These are phyloP conservation scores for Acholoe squamosa DNA, from an alignment of 2,888 invertebrate species.

Conservation along the genomic window DNA sequence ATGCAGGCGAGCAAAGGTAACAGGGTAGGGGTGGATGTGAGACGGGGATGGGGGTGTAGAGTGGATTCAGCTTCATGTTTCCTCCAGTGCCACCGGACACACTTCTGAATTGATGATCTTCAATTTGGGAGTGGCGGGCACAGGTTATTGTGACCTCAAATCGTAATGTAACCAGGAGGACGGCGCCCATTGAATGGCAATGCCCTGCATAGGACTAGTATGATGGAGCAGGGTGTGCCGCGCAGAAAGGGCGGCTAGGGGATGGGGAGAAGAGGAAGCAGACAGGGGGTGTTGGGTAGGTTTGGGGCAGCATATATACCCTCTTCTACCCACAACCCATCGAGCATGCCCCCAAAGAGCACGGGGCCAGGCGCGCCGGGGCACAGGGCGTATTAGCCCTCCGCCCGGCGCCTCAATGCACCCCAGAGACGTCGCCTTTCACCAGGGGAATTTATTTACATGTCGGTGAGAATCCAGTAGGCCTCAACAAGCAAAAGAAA, in stretches of 20 bases:
- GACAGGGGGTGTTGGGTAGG: background rate
- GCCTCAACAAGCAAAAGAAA: slow-evolving; percentile 54
- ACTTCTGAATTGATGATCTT: slow-evolving; percentile 47
- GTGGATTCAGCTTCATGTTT: background rate
- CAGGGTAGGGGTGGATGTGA: background rate
- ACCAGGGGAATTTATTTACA: slow-evolving; percentile 52
- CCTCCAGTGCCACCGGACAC: background rate
- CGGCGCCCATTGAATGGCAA: background rate
- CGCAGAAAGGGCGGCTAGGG: background rate
- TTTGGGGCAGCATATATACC: background rate
- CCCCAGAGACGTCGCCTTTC: slow-evolving; percentile 38
- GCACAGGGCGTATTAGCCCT: slow-evolving; percentile 20
- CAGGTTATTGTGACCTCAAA: slow-evolving; percentile 41
- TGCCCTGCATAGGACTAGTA: background rate
- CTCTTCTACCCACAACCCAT: background rate
- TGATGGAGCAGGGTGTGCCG: background rate
- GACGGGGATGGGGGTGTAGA: background rate
- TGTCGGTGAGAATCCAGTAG: slow-evolving; percentile 51
- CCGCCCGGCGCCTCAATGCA: slow-evolving; percentile 46
- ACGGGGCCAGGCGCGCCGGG: background rate
- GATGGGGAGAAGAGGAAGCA: background rate
- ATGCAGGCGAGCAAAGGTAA: background rate
- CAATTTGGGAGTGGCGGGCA: background rate
- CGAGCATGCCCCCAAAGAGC: slow-evolving; percentile 4
- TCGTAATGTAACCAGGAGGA: slow-evolving; percentile 31